A percentile compares a stretch with the other conserved stretches of the same genome.
Conservation (phyloP, 1,140 invertebrate species). For the Pemphigus obesinymphae region DNA sequence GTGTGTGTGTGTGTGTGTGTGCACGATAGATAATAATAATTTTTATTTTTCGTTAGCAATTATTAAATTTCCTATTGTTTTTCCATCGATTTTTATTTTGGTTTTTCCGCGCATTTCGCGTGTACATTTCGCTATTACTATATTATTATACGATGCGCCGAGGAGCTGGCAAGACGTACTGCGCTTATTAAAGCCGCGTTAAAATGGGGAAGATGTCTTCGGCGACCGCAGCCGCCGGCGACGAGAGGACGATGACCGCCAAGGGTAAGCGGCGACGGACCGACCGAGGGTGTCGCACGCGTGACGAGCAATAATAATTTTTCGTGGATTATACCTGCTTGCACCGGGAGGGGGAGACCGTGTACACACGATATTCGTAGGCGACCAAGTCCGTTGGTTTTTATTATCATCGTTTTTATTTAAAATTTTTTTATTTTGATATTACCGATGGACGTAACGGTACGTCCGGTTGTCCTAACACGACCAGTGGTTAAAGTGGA, state of each 20-base stretch:
- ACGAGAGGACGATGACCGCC: constrained; percentile 14
- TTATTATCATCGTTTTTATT: not conserved
- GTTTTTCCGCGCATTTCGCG: not conserved
- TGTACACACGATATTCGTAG: too few relatives aligned
- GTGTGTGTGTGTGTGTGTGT: not conserved
- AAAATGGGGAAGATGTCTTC: constrained; percentile 16
- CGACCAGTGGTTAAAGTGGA: too few relatives aligned
- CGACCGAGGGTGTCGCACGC: not conserved
- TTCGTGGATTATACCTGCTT: not conserved
- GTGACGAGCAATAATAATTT: not conserved
- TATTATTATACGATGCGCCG: too few relatives aligned
- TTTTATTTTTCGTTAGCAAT: not conserved
- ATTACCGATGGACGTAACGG: too few relatives aligned
- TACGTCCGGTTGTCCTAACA: too few relatives aligned
- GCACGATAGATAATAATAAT: not conserved
- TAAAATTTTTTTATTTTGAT: too few relatives aligned
- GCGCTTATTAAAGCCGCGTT: not conserved
- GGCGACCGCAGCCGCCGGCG: not conserved
- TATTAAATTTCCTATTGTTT: too few relatives aligned
- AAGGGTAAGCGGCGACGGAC: not conserved
- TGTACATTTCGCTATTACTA: not conserved
- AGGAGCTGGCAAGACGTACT: not conserved
- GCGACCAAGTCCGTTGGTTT: too few relatives aligned
- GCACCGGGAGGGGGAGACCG: not conserved
- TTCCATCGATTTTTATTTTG: too few relatives aligned